Conservation (phyloP, 64 coral and sea anemone genomes). For the Stylophora pistillata region DNA sequence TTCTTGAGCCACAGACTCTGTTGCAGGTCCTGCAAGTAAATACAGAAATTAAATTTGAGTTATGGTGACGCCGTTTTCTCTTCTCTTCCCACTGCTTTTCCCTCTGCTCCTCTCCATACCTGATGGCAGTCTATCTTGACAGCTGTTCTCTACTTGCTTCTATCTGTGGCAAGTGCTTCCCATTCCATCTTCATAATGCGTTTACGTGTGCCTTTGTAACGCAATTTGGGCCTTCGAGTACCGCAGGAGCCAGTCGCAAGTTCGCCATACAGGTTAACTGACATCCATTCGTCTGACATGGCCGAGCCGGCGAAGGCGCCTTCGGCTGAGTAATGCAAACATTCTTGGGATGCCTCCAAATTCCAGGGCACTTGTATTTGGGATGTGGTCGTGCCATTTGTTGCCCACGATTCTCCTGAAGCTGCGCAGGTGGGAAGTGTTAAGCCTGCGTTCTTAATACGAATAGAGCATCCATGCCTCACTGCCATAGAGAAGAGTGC, state of each 20-base stretch:
- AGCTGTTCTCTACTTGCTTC: neutral
- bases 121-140: neutral
- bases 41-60: too few species aligned
- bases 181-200: neutral
- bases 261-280: neutral
- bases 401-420: conserved; percentile 10
- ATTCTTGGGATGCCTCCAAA: neutral
- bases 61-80: too few species aligned
- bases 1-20: too few species aligned
- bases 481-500: conserved; percentile 45
- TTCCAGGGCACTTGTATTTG: neutral
- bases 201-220: too few species aligned
- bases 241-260: neutral
- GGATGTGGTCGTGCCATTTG: too few species aligned
- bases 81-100: too few species aligned
- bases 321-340: neutral
- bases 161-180: neutral
- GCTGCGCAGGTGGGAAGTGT: neutral
- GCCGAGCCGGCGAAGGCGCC: neutral
- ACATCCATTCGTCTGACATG: neutral
- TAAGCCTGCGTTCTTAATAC: neutral
- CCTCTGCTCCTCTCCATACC: neutral
- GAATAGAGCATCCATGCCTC: conserved; percentile 22
- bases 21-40: too few species aligned
- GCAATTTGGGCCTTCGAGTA: neutral